Percentiles rank a stretch among this genome's conserved stretches.
Conservation (phyloP, 1,140 invertebrate species). For the Ladona fulva region DNA sequence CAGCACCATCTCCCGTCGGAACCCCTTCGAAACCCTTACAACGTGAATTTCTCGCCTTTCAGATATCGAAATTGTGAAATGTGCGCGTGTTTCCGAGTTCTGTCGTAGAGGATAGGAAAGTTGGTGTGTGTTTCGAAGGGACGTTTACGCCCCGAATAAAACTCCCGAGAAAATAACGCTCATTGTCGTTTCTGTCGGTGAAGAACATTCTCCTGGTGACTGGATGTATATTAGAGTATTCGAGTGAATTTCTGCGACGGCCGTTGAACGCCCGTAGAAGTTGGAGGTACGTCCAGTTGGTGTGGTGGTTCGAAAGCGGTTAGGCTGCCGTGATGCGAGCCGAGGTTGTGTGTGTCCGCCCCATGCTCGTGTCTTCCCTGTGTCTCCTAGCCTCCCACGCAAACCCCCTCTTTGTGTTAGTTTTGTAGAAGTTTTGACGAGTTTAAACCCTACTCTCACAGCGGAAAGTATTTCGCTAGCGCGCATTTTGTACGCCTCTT, state of each 20-base stretch:
- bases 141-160: neutral
- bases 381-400: neutral
- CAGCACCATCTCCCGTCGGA: neutral
- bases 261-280: neutral
- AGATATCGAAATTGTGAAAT: neutral
- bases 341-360: neutral
- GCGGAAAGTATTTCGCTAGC: neutral
- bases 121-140: neutral
- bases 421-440: neutral
- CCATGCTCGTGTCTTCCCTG: neutral
- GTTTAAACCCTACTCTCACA: neutral
- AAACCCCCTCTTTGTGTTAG: neutral
- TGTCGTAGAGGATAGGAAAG: neutral
- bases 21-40: neutral
- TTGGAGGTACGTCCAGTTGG: neutral
- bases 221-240: neutral
- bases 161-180: neutral
- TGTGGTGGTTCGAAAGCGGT: neutral
- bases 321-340: too few species aligned
- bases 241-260: neutral
- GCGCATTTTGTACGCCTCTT: too few species aligned
- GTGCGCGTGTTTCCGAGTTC: neutral
- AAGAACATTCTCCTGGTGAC: neutral
- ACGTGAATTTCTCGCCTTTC: neutral
- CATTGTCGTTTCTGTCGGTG: neutral